A percentile compares a stretch with the other conserved stretches of the same genome.
These are phyloP conservation scores for Dromius quadrimaculatus DNA, from an alignment of 2,888 invertebrate species.

Conservation along the genomic window DNA sequence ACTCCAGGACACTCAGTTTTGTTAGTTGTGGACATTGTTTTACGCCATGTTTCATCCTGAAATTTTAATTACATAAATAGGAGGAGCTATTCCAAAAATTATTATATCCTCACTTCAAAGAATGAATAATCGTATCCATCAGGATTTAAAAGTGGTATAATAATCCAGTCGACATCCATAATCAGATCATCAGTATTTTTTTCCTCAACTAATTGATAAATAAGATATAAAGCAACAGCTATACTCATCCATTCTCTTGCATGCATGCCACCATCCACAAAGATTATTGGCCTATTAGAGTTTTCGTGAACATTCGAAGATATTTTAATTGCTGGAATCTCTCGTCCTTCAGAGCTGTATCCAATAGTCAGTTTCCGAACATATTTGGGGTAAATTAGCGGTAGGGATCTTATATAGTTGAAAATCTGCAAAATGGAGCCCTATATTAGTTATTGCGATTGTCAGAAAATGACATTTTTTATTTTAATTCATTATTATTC, in stretches of 20 bases:
- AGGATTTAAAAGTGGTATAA: slow-evolving; percentile 79
- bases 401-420: slow-evolving; percentile 66
- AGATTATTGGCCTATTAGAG: slow-evolving; percentile 70
- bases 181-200: slow-evolving; percentile 70
- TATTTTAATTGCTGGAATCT: slow-evolving; percentile 73
- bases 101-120: too few species aligned
- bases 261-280: slow-evolving; percentile 74
- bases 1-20: slow-evolving; percentile 55
- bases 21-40: slow-evolving; percentile 59
- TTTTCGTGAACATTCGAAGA: slow-evolving; percentile 66
- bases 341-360: slow-evolving; percentile 57
- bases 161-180: slow-evolving; percentile 74
- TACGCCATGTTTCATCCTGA: slow-evolving; percentile 58
- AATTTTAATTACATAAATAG: too few species aligned
- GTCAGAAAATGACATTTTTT: too few species aligned
- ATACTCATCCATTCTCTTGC: slow-evolving; percentile 81
- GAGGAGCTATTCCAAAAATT: too few species aligned
- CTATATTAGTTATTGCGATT: too few species aligned
- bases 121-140: slow-evolving; percentile 79
- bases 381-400: slow-evolving; percentile 52
- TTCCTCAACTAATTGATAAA: slow-evolving; percentile 74
- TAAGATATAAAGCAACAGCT: slow-evolving; percentile 74
- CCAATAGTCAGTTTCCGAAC: neutral
- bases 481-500: too few species aligned
- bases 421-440: slow-evolving; percentile 71